These are phyloP conservation scores for Tillus elongatus DNA, from an alignment of 2,888 invertebrate species.

Conservation along the genomic window DNA sequence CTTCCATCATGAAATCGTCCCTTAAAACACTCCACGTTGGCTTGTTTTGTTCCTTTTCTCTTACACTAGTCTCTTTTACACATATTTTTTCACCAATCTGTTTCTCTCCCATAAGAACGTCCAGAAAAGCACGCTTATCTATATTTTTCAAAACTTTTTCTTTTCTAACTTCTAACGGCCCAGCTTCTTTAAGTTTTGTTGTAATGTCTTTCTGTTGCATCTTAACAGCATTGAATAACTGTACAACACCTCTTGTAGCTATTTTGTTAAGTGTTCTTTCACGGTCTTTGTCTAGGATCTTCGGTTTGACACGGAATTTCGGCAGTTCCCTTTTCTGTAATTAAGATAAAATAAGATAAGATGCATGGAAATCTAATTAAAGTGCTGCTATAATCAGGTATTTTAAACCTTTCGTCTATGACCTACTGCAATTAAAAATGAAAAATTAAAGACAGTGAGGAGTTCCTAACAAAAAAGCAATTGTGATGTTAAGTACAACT, in stretches of 20 bases:
- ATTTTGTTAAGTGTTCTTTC: conserved; percentile 72
- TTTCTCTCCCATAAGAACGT: conserved; percentile 65
- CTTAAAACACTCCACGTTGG: conserved; percentile 57
- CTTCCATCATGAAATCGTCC: conserved; percentile 84
- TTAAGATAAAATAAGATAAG: conserved; percentile 8
- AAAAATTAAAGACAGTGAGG: too few relatives aligned
- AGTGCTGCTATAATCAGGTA: too few relatives aligned
- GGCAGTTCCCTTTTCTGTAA: conserved; percentile 54
- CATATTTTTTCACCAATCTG: conserved; percentile 42
- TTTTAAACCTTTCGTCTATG: too few relatives aligned
- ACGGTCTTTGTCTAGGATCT: conserved; percentile 62
- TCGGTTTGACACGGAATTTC: conserved; percentile 65
- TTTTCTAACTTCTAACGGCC: conserved; percentile 66
- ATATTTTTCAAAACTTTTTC: conserved; percentile 69
- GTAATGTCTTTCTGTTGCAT: conserved; percentile 73
- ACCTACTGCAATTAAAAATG: too few relatives aligned
- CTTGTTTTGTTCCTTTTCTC: conserved; percentile 26
- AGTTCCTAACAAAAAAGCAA: too few relatives aligned
- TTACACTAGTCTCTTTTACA: conserved; percentile 26
- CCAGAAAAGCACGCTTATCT: conserved; percentile 66
- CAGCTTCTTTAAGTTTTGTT: conserved; percentile 58
- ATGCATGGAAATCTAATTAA: too few relatives aligned
- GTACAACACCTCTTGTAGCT: conserved; percentile 87
- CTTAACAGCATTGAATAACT: conserved; percentile 83
- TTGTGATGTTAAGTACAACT: too few relatives aligned